These are phyloP conservation scores for Lysiphlebus fabarum DNA, from an alignment of 1,140 invertebrate species.

Conservation along the genomic window DNA sequence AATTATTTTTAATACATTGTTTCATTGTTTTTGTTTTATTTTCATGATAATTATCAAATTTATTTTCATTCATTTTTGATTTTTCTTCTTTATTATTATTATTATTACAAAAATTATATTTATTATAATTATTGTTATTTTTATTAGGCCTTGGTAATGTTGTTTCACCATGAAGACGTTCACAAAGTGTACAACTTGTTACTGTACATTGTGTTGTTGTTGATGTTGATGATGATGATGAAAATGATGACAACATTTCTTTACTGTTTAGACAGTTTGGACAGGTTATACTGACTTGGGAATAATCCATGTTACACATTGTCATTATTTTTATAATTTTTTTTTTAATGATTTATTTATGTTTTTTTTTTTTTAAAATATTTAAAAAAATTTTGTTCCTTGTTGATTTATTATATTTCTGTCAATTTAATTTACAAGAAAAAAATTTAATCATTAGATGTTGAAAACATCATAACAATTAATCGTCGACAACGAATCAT, in stretches of 20 bases:
- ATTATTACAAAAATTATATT: neutral
- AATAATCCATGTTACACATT: slow-evolving; percentile 7
- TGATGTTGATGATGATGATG: too few relatives aligned
- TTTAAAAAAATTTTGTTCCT: neutral
- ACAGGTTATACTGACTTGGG: slow-evolving; percentile 7
- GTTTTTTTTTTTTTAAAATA: neutral
- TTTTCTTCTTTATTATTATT: too few relatives aligned
- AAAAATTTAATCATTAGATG: neutral
- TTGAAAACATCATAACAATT: slow-evolving; percentile 1
- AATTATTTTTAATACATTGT: neutral
- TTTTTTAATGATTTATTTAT: too few relatives aligned
- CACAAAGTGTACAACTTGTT: slow-evolving; percentile 16
- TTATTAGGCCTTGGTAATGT: neutral
- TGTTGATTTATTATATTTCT: too few relatives aligned
- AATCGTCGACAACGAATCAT: neutral
- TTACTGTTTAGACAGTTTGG: slow-evolving; percentile 12
- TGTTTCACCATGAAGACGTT: slow-evolving; percentile 17
- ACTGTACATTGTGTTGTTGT: neutral
- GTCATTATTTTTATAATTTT: neutral
- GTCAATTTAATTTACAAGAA: neutral
- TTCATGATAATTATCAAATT: slow-evolving; percentile 8
- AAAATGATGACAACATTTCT: neutral
- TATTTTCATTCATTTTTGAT: slow-evolving; percentile 3
- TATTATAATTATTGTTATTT: neutral
- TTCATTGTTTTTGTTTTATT: slow-evolving; percentile 14